Conservation (phyloP, 2,113 vertebrate genomes). For the Zapus hudsonius region DNA sequence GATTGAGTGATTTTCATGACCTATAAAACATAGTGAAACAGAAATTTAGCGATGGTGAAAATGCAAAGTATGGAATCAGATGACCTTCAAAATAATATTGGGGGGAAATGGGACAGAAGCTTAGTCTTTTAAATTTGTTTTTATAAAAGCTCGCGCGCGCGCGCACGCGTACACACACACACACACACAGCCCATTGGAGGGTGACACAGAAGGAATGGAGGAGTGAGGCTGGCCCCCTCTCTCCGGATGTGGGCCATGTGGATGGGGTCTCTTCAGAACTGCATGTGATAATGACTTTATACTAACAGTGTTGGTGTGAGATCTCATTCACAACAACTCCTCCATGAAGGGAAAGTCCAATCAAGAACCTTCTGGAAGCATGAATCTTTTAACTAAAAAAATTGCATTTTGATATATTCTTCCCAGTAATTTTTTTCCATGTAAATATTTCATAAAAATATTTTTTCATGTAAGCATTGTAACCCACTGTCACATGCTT, state of each 20-base stretch:
- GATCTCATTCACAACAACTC: not conserved
- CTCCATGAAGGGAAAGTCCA: slow-evolving; percentile 38
- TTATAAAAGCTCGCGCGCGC: not conserved
- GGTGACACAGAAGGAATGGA: not conserved
- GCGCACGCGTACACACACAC: fast-evolving
- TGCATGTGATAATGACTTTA: not conserved
- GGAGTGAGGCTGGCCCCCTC: not conserved
- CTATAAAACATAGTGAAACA: not conserved
- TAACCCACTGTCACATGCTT: not conserved
- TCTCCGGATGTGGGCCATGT: not conserved
- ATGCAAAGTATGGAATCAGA: not conserved
- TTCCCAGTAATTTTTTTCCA: slow-evolving; percentile 39
- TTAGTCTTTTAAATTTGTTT: not conserved
- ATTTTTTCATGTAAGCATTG: too few species aligned
- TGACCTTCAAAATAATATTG: not conserved
- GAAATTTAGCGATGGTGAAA: not conserved
- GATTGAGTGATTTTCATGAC: not conserved
- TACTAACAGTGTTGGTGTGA: slow-evolving; percentile 8
- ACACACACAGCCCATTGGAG: too few species aligned
- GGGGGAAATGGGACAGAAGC: not conserved
- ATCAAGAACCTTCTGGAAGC: slow-evolving; percentile 60
- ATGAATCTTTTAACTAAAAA: slow-evolving; percentile 48
- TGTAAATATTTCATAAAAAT: slow-evolving; percentile 22
- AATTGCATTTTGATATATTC: slow-evolving; percentile 28
- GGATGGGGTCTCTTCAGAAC: not conserved